These are phyloP conservation scores for Omphaloscelis lunosa DNA, from an alignment of 2,888 invertebrate genomes.

Conservation along the genomic window DNA sequence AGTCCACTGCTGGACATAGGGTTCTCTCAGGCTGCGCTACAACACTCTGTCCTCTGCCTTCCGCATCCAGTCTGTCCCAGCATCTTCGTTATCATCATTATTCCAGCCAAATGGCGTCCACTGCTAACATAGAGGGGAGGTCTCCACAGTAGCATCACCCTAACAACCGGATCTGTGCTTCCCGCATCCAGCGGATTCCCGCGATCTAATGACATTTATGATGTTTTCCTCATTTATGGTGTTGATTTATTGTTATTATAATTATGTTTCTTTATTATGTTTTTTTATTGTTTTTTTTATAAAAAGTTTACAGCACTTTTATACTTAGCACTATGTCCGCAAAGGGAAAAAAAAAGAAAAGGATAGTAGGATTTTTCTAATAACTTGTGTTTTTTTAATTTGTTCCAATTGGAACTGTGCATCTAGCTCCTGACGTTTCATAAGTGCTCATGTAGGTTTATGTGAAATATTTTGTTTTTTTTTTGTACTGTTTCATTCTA, in stretches of 20 bases:
- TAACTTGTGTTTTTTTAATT: background rate
- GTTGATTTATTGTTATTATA: background rate
- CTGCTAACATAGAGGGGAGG: background rate
- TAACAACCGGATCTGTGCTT: background rate
- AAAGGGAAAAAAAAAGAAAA: background rate
- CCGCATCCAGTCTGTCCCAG: background rate
- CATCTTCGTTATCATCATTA: background rate
- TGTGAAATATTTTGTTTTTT: too few species aligned
- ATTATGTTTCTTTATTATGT: too few species aligned
- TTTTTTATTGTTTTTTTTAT: background rate
- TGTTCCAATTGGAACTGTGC: too few species aligned
- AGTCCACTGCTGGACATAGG: background rate
- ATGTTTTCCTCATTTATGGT: background rate
- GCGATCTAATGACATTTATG: background rate
- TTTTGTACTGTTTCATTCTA: background rate
- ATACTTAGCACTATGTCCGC: background rate
- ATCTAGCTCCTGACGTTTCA: too few species aligned
- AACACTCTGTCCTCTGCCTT: background rate
- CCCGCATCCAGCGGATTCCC: background rate
- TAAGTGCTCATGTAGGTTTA: too few species aligned
- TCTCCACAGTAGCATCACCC: too few species aligned
- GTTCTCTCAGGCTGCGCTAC: background rate
- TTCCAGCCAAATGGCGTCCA: background rate
- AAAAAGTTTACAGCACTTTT: background rate
- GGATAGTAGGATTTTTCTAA: background rate